Conservation (phyloP, 2,113 vertebrate genomes). For the Onychostoma macrolepis region DNA sequence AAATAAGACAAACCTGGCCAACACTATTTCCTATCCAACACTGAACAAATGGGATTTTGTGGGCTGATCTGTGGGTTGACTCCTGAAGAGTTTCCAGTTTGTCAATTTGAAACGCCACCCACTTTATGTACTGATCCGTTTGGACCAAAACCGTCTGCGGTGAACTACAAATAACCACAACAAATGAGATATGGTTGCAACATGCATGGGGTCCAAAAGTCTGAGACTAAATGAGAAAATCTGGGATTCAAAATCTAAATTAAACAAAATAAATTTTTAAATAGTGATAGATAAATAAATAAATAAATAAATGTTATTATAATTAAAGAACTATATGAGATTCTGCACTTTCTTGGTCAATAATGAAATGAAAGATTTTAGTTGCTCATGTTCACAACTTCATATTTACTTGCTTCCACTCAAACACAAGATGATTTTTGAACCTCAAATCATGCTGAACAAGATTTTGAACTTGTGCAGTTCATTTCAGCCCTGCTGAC, state of each 20-base stretch:
- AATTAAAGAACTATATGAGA: too few relatives aligned
- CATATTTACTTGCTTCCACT: neutral
- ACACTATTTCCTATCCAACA: neutral
- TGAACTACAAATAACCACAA: neutral
- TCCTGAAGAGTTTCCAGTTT: slow-evolving; percentile 27
- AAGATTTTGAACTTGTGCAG: neutral
- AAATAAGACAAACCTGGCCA: slow-evolving; percentile 7
- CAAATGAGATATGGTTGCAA: neutral
- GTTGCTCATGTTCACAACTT: neutral
- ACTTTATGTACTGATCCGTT: slow-evolving; percentile 5
- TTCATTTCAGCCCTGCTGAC: neutral
- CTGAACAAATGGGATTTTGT: slow-evolving; percentile 18
- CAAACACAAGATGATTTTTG: neutral
- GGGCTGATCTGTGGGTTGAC: slow-evolving; percentile 9
- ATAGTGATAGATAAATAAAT: too few relatives aligned
- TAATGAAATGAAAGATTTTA: too few relatives aligned
- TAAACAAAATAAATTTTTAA: too few relatives aligned
- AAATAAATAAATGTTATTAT: neutral
- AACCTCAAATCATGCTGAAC: neutral
- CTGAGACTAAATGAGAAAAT: neutral
- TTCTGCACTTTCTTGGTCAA: too few relatives aligned
- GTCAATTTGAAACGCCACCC: neutral
- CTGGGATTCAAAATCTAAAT: neutral
- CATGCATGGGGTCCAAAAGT: neutral
- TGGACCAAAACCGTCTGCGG: neutral